A percentile compares a stretch with the other conserved stretches of the same genome.
Conservation (phyloP, 2,113 vertebrate species). For the Macquaria australasica region DNA sequence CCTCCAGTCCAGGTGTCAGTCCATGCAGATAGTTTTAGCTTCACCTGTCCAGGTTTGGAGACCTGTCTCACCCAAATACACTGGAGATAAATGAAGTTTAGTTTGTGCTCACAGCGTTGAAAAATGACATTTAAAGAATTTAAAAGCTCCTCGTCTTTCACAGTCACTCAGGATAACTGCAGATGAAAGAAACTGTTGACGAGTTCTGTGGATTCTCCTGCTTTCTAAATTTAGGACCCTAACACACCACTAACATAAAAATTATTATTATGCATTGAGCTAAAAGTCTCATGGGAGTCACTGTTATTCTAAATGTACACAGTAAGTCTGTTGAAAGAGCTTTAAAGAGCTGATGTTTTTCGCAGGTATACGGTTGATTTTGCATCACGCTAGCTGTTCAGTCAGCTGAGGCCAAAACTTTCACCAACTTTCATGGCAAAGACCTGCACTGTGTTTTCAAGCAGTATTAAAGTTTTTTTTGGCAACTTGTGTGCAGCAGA, state of each 20-base stretch:
- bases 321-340: neutral
- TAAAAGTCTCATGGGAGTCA: neutral
- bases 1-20: too few species aligned
- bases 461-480: neutral
- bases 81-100: too few species aligned
- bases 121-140: neutral
- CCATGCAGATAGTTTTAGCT: too few species aligned
- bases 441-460: neutral
- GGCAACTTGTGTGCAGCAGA: neutral
- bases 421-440: neutral
- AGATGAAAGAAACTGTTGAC: neutral
- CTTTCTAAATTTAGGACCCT: too few species aligned
- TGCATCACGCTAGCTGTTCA: neutral
- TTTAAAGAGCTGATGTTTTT: too few species aligned
- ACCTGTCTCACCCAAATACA: too few species aligned
- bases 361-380: neutral
- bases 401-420: too few species aligned
- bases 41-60: too few species aligned
- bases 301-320: neutral
- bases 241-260: neutral
- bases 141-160: neutral
- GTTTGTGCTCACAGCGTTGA: neutral
- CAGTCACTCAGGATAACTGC: too few species aligned
- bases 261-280: neutral
- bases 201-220: neutral